Evolutionary conservation across 2,888 invertebrate species (phyloP), one percentile per base, ranked within the genome.

Genomic region (Trichopria drosophilae): DNA sequence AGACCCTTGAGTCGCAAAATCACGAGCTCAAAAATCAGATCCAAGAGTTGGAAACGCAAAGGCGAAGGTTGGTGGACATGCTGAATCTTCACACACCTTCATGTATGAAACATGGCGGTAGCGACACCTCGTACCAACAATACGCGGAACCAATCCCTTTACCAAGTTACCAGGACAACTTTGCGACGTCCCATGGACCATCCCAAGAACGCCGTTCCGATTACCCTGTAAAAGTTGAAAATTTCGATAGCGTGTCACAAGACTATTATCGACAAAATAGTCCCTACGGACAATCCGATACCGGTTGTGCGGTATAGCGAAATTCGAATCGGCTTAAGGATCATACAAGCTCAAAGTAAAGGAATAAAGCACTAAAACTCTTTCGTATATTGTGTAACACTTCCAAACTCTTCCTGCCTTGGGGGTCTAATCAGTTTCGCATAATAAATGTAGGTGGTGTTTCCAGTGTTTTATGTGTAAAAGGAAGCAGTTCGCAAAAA

Each of bases 1-100:
- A 92, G 76, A 84, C 85, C 41, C 77, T 93, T 54, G 92, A 93
- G 74, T 85, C 84, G 47, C 91, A 91, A 77, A 93, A 93, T 71
- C 83, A 88, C 55, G 88, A 90, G 67, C 79, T 93, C 53, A 92
- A 92, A 76, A 82, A 82, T 56, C 90, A 92, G 75, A 86, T 93
- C 50, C 86, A 90, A 76, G 85, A 87, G 65, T 78, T 93, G 67
- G 89, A 91, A 77, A 85, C 83, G 44, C 88, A 93, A 71, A 83
- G 87, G 66, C 83, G 86, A 58, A 84, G 86, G 68, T 79, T 93
- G 51, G 81, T 87, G 65, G 90, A 90, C 62, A 88, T 91, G 84
- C 77, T 93, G 62, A 84, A 86, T 43, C 76, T 84, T 12, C 92
- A 93, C 75, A 80, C 84, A 29, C 83, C 87, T 0, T 82, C 83